Percentiles rank a stretch among this genome's conserved stretches.
These are phyloP conservation scores for Anarrhichthys ocellatus DNA, from an alignment of 2,113 vertebrate species.

Conservation along the genomic window DNA sequence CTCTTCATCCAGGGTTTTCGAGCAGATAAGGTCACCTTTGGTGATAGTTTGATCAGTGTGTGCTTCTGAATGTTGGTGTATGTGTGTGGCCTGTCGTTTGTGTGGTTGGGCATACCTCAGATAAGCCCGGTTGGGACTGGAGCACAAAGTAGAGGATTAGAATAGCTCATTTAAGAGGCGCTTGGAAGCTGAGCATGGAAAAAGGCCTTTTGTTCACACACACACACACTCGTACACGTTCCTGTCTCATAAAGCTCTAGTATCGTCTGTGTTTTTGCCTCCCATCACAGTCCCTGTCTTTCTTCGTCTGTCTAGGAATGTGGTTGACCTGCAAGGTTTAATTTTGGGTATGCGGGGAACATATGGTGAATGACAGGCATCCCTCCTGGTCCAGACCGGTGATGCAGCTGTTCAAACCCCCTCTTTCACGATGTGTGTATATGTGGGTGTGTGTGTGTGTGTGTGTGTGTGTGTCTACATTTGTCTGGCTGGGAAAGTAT, in stretches of 20 bases:
- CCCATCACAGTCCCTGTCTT: conserved; percentile 3
- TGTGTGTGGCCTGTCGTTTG: conserved; percentile 22
- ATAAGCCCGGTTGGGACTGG: conserved; percentile 65
- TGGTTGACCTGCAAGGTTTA: conserved; percentile 57
- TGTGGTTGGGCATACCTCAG: conserved; percentile 63
- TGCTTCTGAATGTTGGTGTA: conserved; percentile 6
- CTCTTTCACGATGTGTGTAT: conserved; percentile 54
- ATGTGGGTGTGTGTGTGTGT: conserved; percentile 4
- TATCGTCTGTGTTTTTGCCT: neutral
- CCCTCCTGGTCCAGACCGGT: conserved; percentile 45
- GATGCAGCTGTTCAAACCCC: conserved; percentile 76
- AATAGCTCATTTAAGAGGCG: conserved; percentile 76
- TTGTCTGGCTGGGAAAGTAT: conserved; percentile 10
- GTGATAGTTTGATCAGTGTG: conserved; percentile 33
- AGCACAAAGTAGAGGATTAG: conserved; percentile 63
- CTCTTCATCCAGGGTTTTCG: conserved; percentile 39
- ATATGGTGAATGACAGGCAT: conserved; percentile 75
- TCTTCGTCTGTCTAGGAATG: conserved; percentile 63
- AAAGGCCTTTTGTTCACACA: conserved; percentile 57
- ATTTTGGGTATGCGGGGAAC: conserved; percentile 76
- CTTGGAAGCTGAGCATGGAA: conserved; percentile 66
- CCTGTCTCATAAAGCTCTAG: neutral
- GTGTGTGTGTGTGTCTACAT: conserved; percentile 15
- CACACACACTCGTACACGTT: neutral
- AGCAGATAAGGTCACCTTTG: conserved; percentile 50